Evolutionary conservation across 2,888 invertebrate genomes (phyloP).

Genomic region (Ecdyonurus torrentis): DNA sequence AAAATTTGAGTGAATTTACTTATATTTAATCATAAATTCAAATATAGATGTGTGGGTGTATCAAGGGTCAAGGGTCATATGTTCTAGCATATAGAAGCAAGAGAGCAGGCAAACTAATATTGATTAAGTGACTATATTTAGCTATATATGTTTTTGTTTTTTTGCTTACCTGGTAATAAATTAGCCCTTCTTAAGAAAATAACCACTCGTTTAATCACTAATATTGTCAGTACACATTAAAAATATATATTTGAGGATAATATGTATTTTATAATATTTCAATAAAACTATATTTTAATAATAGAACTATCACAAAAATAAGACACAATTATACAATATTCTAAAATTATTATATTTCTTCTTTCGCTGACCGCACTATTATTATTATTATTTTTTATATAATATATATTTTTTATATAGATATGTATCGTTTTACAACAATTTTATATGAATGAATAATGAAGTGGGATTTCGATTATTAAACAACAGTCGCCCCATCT

Average conservation of each 20-base stretch:
- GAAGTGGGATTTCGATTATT: background rate
- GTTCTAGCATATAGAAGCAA: too few species aligned
- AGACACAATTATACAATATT: background rate
- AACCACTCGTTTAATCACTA: background rate
- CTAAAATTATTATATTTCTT: background rate
- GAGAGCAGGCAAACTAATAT: too few species aligned
- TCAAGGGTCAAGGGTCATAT: too few species aligned
- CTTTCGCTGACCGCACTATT: background rate
- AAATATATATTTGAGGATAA: background rate
- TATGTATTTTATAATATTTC: background rate
- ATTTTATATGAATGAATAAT: background rate
- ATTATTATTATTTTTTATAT: too few species aligned
- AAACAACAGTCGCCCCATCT: slow-evolving; percentile 90
- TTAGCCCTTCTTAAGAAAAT: background rate
- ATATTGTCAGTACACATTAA: background rate
- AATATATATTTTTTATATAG: background rate
- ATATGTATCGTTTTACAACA: background rate
- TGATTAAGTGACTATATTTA: too few species aligned
- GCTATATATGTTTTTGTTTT: too few species aligned
- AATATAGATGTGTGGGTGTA: too few species aligned
- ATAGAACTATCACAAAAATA: background rate
- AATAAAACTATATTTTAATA: background rate
- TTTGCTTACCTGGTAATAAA: background rate
- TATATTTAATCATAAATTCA: too few species aligned
- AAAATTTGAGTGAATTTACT: too few species aligned